phyloP scores from a whole-genome alignment of 1,140 invertebrate species.

The Drosophila murphyi region DNA sequence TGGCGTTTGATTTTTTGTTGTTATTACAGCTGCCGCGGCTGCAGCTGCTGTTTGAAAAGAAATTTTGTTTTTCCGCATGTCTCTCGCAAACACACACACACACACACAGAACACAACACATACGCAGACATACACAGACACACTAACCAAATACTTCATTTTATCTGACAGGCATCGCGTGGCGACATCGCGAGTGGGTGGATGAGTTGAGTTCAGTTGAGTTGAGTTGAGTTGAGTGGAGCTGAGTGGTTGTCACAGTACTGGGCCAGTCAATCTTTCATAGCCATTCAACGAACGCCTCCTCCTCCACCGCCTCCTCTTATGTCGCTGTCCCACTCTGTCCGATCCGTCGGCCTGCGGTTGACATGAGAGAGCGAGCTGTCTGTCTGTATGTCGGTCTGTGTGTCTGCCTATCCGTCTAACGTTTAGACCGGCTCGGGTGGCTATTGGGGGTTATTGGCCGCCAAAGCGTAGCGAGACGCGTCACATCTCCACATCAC shows the following conservation, averaged over 20 bases:
- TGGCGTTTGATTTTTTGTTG: conserved; percentile 1
- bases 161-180: conserved; percentile 65
- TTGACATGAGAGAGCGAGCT: conserved; percentile 68
- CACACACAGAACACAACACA: not conserved
- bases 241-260: conserved; percentile 40
- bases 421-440: conserved; percentile 22
- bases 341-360: conserved; percentile 55
- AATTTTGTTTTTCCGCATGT: conserved; percentile 70
- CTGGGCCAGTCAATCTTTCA: conserved; percentile 48
- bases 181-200: conserved; percentile 63
- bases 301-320: not conserved
- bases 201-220: conserved; percentile 10
- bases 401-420: conserved; percentile 23
- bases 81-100: conserved; percentile 24
- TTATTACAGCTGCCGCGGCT: conserved; percentile 15
- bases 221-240: conserved; percentile 31
- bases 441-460: conserved; percentile 70
- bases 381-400: not conserved
- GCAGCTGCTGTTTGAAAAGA: conserved; percentile 54
- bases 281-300: not conserved
- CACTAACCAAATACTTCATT: conserved; percentile 68
- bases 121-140: not conserved
- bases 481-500: conserved; percentile 37
- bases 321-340: conserved; percentile 37
- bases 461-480: conserved; percentile 54